phyloP scores from a whole-genome alignment of 2,888 invertebrate species.

The Baronia brevicornis region DNA sequence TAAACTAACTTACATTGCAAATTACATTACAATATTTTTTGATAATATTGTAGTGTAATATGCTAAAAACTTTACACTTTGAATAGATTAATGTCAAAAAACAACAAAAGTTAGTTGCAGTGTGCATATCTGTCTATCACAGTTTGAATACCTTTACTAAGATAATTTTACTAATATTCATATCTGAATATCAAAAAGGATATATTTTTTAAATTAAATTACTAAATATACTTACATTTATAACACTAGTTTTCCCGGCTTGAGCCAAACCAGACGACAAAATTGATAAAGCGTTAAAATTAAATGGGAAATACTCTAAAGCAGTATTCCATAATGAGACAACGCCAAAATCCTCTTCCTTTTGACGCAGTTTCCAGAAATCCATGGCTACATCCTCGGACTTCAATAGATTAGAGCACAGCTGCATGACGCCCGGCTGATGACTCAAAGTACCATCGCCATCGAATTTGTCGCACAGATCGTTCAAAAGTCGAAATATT shows the following conservation, averaged over 20 bases:
- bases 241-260: slow-evolving; percentile 68
- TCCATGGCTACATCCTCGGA: slow-evolving; percentile 63
- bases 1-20: too few species aligned
- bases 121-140: too few species aligned
- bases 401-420: slow-evolving; percentile 68
- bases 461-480: slow-evolving; percentile 75
- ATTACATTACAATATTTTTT: too few species aligned
- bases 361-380: slow-evolving; percentile 65
- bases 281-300: slow-evolving; percentile 76
- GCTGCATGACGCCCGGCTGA: slow-evolving; percentile 67
- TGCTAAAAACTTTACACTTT: too few species aligned
- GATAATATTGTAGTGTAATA: too few species aligned
- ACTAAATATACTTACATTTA: slow-evolving; percentile 59
- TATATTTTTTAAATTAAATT: background rate
- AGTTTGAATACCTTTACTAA: too few species aligned
- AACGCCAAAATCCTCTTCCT: slow-evolving; percentile 56
- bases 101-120: too few species aligned
- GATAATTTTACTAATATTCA: background rate
- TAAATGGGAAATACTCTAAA: slow-evolving; percentile 78
- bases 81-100: too few species aligned
- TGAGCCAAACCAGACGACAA: slow-evolving; percentile 76
- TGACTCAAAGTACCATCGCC: slow-evolving; percentile 71
- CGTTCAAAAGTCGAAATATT: slow-evolving; percentile 67
- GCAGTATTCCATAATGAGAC: slow-evolving; percentile 77
- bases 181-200: background rate